Conservation (phyloP, 2,797 vertebrate species). For the Poeciliopsis infans region DNA sequence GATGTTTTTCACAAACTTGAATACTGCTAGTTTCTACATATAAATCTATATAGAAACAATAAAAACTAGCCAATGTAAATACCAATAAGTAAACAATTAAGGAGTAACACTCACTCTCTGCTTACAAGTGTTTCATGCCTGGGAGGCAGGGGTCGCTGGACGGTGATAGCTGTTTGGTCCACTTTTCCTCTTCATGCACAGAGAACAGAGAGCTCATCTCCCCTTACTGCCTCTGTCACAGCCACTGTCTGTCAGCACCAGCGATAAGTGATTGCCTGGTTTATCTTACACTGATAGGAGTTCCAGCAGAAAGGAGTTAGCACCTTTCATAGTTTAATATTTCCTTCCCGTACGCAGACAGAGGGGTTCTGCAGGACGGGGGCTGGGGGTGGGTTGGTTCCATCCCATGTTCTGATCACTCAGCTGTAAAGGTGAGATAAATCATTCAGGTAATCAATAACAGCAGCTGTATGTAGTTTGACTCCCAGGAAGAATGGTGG, state of each 20-base stretch:
- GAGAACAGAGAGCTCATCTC: constrained; percentile 65
- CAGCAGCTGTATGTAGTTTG: background rate
- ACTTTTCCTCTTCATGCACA: constrained; percentile 48
- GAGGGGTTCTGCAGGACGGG: constrained; percentile 16
- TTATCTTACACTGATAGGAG: constrained; percentile 74
- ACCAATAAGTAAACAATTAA: background rate
- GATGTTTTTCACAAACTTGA: background rate
- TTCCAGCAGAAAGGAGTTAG: constrained; percentile 71
- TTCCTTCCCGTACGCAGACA: constrained; percentile 44
- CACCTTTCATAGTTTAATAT: constrained; percentile 78
- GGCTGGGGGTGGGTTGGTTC: constrained; percentile 1
- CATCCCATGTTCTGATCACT: constrained; percentile 8
- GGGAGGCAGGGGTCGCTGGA: constrained; percentile 24
- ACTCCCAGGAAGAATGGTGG: background rate
- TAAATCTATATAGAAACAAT: background rate
- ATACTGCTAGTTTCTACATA: background rate
- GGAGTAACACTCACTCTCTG: background rate
- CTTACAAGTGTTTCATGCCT: constrained; percentile 11
- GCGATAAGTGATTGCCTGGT: constrained; percentile 79
- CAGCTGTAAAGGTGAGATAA: constrained; percentile 5
- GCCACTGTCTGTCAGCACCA: constrained; percentile 73
- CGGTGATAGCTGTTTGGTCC: constrained; percentile 51
- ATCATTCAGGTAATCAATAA: constrained; percentile 15
- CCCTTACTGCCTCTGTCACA: constrained; percentile 67
- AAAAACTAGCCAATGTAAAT: background rate